phyloP scores from a whole-genome alignment of 1,140 invertebrate species.

The Trichomalopsis sarcophagae region DNA sequence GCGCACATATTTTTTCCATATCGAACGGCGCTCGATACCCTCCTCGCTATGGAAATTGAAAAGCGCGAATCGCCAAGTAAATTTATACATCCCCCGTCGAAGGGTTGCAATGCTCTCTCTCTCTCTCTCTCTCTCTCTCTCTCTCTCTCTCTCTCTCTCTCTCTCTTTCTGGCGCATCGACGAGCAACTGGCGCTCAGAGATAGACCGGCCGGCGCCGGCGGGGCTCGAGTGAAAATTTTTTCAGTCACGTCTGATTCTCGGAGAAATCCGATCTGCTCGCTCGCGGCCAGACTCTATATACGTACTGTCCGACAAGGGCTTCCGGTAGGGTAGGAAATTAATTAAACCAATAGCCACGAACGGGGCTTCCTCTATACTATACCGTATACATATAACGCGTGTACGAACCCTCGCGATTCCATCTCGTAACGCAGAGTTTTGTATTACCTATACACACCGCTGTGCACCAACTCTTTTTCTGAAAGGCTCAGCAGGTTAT shows the following conservation, averaged over 20 bases:
- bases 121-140: neutral
- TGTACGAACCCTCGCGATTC: neutral
- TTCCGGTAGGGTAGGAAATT: constrained; percentile 62
- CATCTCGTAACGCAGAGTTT: neutral
- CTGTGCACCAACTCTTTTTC: neutral
- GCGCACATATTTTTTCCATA: neutral
- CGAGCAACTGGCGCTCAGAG: neutral
- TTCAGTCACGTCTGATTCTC: constrained; percentile 42
- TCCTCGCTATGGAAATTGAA: constrained; percentile 13
- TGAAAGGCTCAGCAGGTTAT: neutral
- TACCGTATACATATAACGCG: neutral
- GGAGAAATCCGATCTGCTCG: constrained; percentile 46
- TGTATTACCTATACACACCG: too few relatives aligned
- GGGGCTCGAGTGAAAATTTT: neutral
- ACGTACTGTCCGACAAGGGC: constrained; percentile 56
- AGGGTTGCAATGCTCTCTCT: neutral
- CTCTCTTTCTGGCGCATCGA: neutral
- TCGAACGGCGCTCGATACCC: neutral
- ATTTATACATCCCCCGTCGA: neutral
- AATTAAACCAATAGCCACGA: constrained; percentile 63
- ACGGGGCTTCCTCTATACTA: constrained; percentile 56
- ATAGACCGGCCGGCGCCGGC: constrained; percentile 7
- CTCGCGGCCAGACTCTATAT: constrained; percentile 44
- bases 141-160: neutral
- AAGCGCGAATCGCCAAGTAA: constrained; percentile 24